Conservation (phyloP, 2,888 invertebrate genomes). For the Creontiades dilutus region DNA sequence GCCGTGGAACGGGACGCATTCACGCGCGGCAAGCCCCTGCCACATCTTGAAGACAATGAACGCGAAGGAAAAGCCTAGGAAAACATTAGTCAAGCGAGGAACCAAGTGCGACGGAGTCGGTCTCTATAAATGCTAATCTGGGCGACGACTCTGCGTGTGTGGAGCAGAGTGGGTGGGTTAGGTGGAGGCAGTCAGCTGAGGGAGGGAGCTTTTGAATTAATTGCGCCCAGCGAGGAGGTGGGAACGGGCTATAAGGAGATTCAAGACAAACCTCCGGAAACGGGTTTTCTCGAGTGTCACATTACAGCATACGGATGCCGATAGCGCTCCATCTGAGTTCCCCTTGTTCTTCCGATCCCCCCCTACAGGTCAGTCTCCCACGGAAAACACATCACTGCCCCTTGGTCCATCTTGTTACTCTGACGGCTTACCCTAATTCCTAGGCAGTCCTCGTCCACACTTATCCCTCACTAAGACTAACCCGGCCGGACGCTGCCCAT, state of each 20-base stretch:
- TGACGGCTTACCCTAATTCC: conserved; percentile 71
- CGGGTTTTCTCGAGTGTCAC: conserved; percentile 51
- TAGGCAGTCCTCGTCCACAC: conserved; percentile 72
- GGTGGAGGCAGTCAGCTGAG: no score
- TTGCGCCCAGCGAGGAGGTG: background rate
- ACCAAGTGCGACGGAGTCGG: conserved; percentile 1
- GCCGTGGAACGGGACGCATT: background rate
- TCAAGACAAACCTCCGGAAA: conserved; percentile 48
- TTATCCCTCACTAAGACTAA: conserved; percentile 69
- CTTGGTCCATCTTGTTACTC: conserved; percentile 69
- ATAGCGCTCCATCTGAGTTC: conserved; percentile 17
- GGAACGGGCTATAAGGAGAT: background rate
- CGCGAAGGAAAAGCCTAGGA: conserved; percentile 57
- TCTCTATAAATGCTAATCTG: conserved; percentile 63
- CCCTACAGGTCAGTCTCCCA: background rate
- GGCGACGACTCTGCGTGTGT: background rate
- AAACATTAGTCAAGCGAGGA: conserved; percentile 54
- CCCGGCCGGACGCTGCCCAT: conserved; percentile 63
- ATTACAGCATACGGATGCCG: conserved; percentile 67
- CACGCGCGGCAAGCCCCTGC: background rate
- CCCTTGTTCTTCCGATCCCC: background rate
- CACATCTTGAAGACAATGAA: conserved; percentile 65
- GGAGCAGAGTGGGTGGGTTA: conserved; percentile 2
- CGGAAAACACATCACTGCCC: background rate
- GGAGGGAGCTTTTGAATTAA: conserved; percentile 18